Evolutionary conservation across 2,888 invertebrate species (phyloP), one percentile per base, ranked within the genome.

Genomic region (Phlogophora meticulosa): DNA sequence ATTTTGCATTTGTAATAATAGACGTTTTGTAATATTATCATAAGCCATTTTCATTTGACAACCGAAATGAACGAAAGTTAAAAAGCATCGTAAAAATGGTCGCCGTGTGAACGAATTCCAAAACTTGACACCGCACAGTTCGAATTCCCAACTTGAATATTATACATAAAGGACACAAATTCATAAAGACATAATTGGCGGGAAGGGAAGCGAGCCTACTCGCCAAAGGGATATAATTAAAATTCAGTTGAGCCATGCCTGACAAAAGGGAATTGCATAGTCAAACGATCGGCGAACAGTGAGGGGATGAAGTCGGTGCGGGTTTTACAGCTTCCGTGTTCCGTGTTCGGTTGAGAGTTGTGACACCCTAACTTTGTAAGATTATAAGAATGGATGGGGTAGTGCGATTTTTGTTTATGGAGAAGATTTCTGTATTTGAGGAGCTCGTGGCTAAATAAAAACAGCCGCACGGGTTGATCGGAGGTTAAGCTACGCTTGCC

Each of bases 141-240:
- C 9, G 24, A 65, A 58, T 62, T 48, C 32, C 10, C 65, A 58
- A 62, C 48, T 66, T 56, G 32, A 63, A 74, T 77, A 81, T 72
- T 78, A 49, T 68, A 63, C 57, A 72, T 74, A 72, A 75, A 70
- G 53, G 60, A 70, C 51, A 62, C 45, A 70, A 72, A 64, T 67
- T 79, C 64, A 79, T 67, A 80, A 72, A 66, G 72, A 69, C 51
- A 62, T 74, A 78, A 59, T 68, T 60, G 58, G 28, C 60, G 51
- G 43, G 53, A 56, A 28, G 28, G 69, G 36, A 57, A 52, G 46
- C 53, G 46, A 51, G 63, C 60, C 48, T 62, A 62, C 46, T 62
- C 49, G 56, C 53, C 58, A 79, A 62, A 79, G 71, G 51, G 76
- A 65, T 76, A 57, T 64, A 76, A 82, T 80, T 80, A 82, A 82